phyloP scores from a whole-genome alignment of 2,113 vertebrate genomes.

The Thunnus maccoyii region DNA sequence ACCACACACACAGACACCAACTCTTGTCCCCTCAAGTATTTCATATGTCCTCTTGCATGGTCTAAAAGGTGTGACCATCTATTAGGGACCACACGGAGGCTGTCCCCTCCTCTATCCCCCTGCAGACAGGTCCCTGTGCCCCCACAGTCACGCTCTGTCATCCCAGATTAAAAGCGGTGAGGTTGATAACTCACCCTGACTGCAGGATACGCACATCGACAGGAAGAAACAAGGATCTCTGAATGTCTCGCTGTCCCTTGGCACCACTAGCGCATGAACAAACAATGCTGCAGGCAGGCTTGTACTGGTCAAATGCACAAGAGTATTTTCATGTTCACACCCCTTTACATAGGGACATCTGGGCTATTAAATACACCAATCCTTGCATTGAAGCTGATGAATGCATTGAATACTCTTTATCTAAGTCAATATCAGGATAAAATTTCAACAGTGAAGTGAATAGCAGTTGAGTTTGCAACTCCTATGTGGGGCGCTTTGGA shows the following conservation, averaged over 20 bases:
- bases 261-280: constrained; percentile 32
- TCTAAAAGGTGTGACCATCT: constrained; percentile 70
- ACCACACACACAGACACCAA: constrained; percentile 14
- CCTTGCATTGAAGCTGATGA: background rate
- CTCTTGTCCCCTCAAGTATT: constrained; percentile 1
- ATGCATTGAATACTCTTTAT: background rate
- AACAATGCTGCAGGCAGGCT: constrained; percentile 1
- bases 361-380: background rate
- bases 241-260: constrained; percentile 15
- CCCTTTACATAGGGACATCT: constrained; percentile 9
- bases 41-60: constrained; percentile 48
- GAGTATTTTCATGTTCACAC: constrained; percentile 32
- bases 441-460: background rate
- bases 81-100: constrained; percentile 48
- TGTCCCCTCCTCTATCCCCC: background rate
- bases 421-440: background rate
- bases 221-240: background rate
- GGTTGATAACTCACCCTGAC: constrained; percentile 62
- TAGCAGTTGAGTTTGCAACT: too few species aligned
- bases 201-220: constrained; percentile 12
- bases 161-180: constrained; percentile 53
- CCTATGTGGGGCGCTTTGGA: too few species aligned
- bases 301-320: constrained; percentile 36
- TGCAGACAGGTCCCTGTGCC: constrained; percentile 13
- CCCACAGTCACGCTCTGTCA: constrained; percentile 67